Evolutionary conservation across 2,797 vertebrate genomes (phyloP).

Genomic region (Enteromius thamalakanensis): DNA sequence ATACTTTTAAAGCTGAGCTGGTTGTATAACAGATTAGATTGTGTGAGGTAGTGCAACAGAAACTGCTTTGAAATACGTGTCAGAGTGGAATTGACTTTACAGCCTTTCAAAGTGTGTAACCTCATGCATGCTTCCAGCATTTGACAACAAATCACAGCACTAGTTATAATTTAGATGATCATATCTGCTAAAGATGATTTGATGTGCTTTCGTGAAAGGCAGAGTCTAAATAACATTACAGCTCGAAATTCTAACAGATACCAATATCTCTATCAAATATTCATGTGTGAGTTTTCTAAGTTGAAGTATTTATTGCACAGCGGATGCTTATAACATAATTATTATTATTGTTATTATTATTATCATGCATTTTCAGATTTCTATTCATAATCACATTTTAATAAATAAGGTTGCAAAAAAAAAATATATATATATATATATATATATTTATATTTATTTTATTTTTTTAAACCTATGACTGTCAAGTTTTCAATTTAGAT

Average conservation of each 20-base stretch:
- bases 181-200: neutral
- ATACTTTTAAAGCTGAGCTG: neutral
- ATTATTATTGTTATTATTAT: no score
- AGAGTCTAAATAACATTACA: neutral
- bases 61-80: neutral
- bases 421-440: no score
- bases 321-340: neutral
- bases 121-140: neutral
- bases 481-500: neutral
- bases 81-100: neutral
- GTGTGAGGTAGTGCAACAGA: neutral
- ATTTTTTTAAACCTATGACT: no score
- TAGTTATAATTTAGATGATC: neutral
- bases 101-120: neutral
- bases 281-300: neutral
- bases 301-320: neutral
- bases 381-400: neutral
- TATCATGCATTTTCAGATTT: neutral
- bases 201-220: neutral
- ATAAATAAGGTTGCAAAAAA: neutral
- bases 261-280: neutral
- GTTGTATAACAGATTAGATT: slow-evolving; percentile 2
- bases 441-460: no score
- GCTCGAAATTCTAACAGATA: neutral
- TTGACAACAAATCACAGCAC: neutral